phyloP scores from a whole-genome alignment of 2,113 vertebrate species.

The Fulmarus glacialis region DNA sequence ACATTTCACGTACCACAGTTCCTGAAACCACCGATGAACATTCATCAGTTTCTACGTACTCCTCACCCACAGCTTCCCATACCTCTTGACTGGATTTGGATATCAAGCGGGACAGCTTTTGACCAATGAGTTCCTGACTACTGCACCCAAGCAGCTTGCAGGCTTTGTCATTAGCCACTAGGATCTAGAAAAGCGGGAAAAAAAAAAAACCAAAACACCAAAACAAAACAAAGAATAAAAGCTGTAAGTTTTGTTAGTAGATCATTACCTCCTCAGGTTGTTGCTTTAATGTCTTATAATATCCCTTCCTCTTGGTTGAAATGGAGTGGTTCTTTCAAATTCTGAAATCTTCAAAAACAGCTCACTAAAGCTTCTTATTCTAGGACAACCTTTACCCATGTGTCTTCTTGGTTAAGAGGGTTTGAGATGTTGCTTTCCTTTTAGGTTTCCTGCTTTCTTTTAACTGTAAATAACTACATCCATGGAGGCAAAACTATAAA shows the following conservation, averaged over 20 bases:
- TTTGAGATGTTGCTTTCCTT: neutral
- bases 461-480: neutral
- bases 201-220: neutral
- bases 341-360: neutral
- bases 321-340: neutral
- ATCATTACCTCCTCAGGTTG: neutral
- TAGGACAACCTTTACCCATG: neutral
- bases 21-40: constrained; percentile 70
- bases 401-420: neutral
- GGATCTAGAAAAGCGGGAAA: constrained; percentile 77
- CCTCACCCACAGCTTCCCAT: constrained; percentile 79
- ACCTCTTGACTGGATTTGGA: constrained; percentile 78
- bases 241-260: neutral
- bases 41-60: constrained; percentile 74
- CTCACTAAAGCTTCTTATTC: neutral
- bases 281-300: neutral
- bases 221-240: neutral
- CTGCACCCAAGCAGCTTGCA: constrained; percentile 85
- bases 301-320: neutral
- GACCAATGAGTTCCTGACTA: constrained; percentile 81
- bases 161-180: constrained; percentile 87
- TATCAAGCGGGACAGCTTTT: constrained; percentile 80
- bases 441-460: neutral
- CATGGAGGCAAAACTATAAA: neutral
- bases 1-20: constrained; percentile 83